Evolutionary conservation across 2,113 vertebrate species (phyloP), one percentile per base, ranked within the genome.

Genomic region (Centrocercus urophasianus): DNA sequence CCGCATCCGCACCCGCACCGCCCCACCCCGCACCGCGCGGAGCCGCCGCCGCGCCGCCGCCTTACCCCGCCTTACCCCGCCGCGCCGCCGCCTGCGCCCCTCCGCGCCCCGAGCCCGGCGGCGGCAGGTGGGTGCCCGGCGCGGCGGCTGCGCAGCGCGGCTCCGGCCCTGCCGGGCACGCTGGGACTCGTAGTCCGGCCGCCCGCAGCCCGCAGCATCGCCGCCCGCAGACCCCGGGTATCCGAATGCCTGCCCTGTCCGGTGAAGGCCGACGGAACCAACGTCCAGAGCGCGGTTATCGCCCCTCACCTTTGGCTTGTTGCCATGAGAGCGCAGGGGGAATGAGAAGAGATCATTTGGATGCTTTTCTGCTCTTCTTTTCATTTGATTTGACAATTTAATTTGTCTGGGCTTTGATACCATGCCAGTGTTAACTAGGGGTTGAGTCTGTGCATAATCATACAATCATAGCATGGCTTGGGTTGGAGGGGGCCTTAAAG

Each of bases 141-240:
- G 65, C 72, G 74, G 88, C 88, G 89, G 81, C 89, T 82, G 83
- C 89, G 83, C 90, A 83, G 4, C 83, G 84, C 60, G 32, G 65
- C 36, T 60, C 57, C 84, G 12, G 91, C n/a, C 32, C 91, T 64
- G 72, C 87, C 83, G 88, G 92, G 92, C 66, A 90, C 92, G 67
- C 67, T 69, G 88, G 92, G 92, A 93, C 83, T 93, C 88, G 92
- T 93, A 93, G 92, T 93, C 79, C 84, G 57, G 50, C 67, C 28
- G 32, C 70, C 70, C 20, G 32, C 61, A 15, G 27, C 76, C 64
- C 20, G 28, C 61, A 15, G 57, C 32, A 54, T 54, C 59, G 43
- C 43, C 12, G 42, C 42, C 48, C 12, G 36, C 65, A 30, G 48
- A 15, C 17, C 52, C 27, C 52, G 16, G 27, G 52, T 54, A 54